Evolutionary conservation across 2,797 vertebrate genomes (phyloP), one percentile per base, ranked within the genome.

Genomic region (Jordanella pulchra): DNA sequence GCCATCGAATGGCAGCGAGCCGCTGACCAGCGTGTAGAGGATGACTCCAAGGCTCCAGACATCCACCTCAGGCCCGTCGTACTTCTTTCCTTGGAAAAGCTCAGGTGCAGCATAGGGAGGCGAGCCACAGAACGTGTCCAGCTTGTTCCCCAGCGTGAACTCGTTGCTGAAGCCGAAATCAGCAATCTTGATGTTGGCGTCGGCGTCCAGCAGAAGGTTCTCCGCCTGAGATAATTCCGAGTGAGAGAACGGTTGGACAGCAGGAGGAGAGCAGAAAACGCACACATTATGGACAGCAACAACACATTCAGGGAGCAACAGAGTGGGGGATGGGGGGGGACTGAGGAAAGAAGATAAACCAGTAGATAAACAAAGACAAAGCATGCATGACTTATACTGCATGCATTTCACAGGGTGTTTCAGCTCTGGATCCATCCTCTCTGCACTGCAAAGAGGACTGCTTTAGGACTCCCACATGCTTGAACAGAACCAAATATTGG

Each of bases 1-100:
- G 25, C 98, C 98, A 61, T 99, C 97, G 15, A 99, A 99, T 73
- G 97, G 97, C 86, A 99, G 94, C 1, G 97, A 99, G 64, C 98
- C 97, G 78, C 97, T 99, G 93, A 99, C 97, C 10, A 99, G 95
- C 0, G 97, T 99, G 87, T 97, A 97, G 1, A 98, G 94, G 84
- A 98, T 98, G 81, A 97, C 97, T 0, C 96, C 97, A 13, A 98
- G 92, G 77, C 97, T 98, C 97, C 97, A 98, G 72, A 98, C 95
- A 54, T 97, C 97, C 80, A 97, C 97, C 88, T 97, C 96, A 0
- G 96, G 96, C 9, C 97, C 96, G 0, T 98, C 96, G 0, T 98
- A 97, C 67, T 96, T 96, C 89, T 97, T 98, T 67, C 97, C 97
- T 92, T 97, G 92, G 95, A 97, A 87, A 89, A 96, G 90, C 94